Evolutionary conservation across 1,140 invertebrate genomes (phyloP).

Genomic region (Lerema accius): DNA sequence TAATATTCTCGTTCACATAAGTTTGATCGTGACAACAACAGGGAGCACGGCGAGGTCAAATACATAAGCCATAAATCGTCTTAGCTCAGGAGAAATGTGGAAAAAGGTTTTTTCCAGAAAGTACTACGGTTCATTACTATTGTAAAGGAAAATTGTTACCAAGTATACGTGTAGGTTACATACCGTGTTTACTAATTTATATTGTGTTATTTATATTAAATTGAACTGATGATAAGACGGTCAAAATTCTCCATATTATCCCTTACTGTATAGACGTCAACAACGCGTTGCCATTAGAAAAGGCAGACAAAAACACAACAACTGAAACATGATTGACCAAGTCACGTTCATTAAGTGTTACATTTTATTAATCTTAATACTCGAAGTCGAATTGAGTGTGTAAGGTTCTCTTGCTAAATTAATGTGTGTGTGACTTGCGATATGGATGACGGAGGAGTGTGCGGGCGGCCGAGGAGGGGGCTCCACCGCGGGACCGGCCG

Average conservation of each 20-base stretch:
- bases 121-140: conserved; percentile 65
- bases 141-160: conserved; percentile 49
- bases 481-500: conserved; percentile 28
- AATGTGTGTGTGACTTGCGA: conserved; percentile 58
- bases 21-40: conserved; percentile 63
- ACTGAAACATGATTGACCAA: too few relatives aligned
- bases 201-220: too few relatives aligned
- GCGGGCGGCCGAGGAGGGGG: conserved; percentile 58
- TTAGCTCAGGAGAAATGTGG: conserved; percentile 59
- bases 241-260: too few relatives aligned
- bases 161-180: background rate
- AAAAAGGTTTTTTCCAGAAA: conserved; percentile 63
- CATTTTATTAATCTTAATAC: too few relatives aligned
- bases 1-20: conserved; percentile 58
- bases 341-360: too few relatives aligned
- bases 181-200: too few relatives aligned
- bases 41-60: conserved; percentile 65
- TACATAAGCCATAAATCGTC: conserved; percentile 76
- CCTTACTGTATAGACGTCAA: too few relatives aligned
- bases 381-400: too few relatives aligned
- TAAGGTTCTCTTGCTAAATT: conserved; percentile 48
- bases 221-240: too few relatives aligned
- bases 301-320: too few relatives aligned
- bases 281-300: too few relatives aligned
- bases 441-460: conserved; percentile 83